Evolutionary conservation across 2,797 vertebrate species (phyloP).

Genomic region (Squalus acanthias): DNA sequence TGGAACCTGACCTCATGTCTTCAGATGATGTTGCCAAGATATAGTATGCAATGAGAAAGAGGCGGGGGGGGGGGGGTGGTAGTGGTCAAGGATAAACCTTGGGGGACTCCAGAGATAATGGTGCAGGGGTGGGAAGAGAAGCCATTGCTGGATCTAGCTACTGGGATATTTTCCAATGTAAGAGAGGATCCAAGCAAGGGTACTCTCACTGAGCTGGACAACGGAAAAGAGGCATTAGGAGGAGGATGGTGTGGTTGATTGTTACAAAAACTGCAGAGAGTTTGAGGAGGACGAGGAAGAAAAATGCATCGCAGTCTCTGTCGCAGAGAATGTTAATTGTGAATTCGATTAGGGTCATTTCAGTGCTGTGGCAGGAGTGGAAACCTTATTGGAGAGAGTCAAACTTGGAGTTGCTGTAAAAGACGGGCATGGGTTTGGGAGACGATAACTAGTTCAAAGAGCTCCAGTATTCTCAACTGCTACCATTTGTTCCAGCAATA

Average conservation of each 20-base stretch:
- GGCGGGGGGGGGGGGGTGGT: too few relatives aligned
- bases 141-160: background rate
- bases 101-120: too few relatives aligned
- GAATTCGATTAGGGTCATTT: background rate
- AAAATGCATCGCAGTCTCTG: background rate
- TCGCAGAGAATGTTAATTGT: background rate
- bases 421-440: background rate
- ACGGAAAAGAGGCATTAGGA: background rate
- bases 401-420: background rate
- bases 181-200: background rate
- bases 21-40: background rate
- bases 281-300: background rate
- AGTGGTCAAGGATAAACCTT: too few relatives aligned
- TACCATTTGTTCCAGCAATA: background rate
- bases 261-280: background rate
- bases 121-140: background rate
- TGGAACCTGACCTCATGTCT: background rate
- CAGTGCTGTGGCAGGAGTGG: background rate
- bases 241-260: background rate
- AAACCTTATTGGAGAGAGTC: background rate
- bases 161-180: background rate
- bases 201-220: background rate
- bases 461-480: background rate
- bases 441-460: background rate
- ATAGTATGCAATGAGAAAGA: background rate